Evolutionary conservation across 2,888 invertebrate species (phyloP).

Genomic region (Epinotia demarniana): DNA sequence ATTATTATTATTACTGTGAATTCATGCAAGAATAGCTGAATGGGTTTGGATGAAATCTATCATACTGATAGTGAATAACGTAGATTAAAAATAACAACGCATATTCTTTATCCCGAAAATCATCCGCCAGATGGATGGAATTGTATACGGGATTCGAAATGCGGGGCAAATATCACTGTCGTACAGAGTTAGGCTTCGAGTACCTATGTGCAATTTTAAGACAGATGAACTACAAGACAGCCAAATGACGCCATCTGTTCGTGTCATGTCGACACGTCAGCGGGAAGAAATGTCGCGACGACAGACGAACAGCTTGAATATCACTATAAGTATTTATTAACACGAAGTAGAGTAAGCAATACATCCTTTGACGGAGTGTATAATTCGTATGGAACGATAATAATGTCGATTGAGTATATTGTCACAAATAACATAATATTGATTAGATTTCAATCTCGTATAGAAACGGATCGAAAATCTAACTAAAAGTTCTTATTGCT

Average conservation of each 20-base stretch:
- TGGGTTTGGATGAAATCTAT: no score
- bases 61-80: no score
- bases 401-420: background rate
- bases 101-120: no score
- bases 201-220: constrained; percentile 17
- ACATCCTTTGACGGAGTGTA: background rate
- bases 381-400: background rate
- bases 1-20: no score
- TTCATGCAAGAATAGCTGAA: no score
- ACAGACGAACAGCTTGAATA: background rate
- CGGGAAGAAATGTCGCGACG: background rate
- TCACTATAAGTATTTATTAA: background rate
- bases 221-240: constrained; percentile 28
- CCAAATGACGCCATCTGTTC: constrained; percentile 16
- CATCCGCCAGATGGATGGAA: no score
- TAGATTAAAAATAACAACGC: no score
- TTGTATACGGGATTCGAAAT: no score
- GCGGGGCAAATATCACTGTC: no score
- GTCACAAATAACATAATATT: background rate
- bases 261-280: constrained; percentile 25
- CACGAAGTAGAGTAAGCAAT: background rate
- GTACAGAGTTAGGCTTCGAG: background rate
- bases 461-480: background rate
- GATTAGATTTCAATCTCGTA: no score
- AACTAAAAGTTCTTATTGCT: no score